Evolutionary conservation across 1,140 invertebrate species (phyloP).

Genomic region (Homarus americanus): DNA sequence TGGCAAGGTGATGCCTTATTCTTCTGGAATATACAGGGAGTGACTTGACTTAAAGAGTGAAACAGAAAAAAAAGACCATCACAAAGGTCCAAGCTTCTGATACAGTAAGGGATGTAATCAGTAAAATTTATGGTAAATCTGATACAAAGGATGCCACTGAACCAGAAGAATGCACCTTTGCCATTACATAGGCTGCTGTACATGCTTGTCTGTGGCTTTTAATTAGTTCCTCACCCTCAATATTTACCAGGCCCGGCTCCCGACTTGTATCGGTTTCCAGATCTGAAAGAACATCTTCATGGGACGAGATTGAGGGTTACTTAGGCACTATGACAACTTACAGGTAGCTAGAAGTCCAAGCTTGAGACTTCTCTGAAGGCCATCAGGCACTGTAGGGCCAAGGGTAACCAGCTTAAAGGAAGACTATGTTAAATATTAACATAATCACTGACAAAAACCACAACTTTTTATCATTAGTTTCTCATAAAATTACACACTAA

Average conservation of each 20-base stretch:
- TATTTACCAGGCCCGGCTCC: conserved; percentile 59
- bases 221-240: conserved; percentile 54
- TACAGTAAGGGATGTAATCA: neutral
- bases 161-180: conserved; percentile 34
- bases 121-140: neutral
- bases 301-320: conserved; percentile 19
- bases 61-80: conserved; percentile 28
- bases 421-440: conserved; percentile 3
- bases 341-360: conserved; percentile 6
- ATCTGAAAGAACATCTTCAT: conserved; percentile 59
- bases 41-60: neutral
- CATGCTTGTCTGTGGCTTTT: conserved; percentile 52
- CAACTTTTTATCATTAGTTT: neutral
- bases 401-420: neutral
- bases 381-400: neutral
- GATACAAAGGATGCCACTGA: neutral
- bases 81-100: conserved; percentile 27
- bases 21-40: conserved; percentile 30
- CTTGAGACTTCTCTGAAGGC: neutral
- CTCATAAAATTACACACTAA: neutral
- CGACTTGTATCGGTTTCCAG: conserved; percentile 44
- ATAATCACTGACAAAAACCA: neutral
- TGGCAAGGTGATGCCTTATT: conserved; percentile 48
- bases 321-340: neutral
- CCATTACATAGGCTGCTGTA: conserved; percentile 31